Base-by-base conservation (phyloP, 2,888 invertebrate species). In the Fabriciana adippe region DNA sequence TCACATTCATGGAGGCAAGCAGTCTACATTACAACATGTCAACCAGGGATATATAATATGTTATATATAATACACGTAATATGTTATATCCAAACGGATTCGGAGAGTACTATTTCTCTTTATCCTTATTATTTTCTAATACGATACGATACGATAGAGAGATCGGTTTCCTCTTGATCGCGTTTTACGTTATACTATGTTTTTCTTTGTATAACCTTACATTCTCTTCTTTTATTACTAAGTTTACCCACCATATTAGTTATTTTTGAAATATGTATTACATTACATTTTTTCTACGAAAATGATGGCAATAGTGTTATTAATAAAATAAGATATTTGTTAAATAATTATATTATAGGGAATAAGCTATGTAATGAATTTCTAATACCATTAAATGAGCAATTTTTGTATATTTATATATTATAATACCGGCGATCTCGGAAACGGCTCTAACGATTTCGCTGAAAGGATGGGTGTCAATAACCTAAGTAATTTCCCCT, bases 51-150 rank as follows among this genome's bases (percentile, higher is more conserved):
- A 35, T 14, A 3, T 31, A 55, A 41, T 51, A 68, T 31, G 56
- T 59, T 59, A 59, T 63, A 64, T 55, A 35, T 14, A 3, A 50
- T 18, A 41, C 54, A 35, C 35, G 14, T 31, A 55, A 41, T 51
- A 68, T 31, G 56, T 59, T 59, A 59, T 63, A 64, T 55, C 59
- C 18, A 18, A 68, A 60, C 50, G 60, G 18, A 68, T 64, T 55
- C 59, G 60, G 8, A 47, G 14, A 54, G 47, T 47, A 55, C 15
- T 13, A n/a, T 57, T 60, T 57, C 41, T 59, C 47, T 47, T 53
- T 48, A 57, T 67, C 48, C 59, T 59, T 50, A 55, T 64, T 59
- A 53, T 67, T 64, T 57, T 55, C 55, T 64, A 64, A 67, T 64
- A 64, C 54, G 67, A 11, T n/a, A n/a, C n/a, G n/a, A n/a, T n/a